Evolutionary conservation across 1,140 invertebrate genomes (phyloP), one percentile per base, ranked within the genome.

Genomic region (Pararge aegeria): DNA sequence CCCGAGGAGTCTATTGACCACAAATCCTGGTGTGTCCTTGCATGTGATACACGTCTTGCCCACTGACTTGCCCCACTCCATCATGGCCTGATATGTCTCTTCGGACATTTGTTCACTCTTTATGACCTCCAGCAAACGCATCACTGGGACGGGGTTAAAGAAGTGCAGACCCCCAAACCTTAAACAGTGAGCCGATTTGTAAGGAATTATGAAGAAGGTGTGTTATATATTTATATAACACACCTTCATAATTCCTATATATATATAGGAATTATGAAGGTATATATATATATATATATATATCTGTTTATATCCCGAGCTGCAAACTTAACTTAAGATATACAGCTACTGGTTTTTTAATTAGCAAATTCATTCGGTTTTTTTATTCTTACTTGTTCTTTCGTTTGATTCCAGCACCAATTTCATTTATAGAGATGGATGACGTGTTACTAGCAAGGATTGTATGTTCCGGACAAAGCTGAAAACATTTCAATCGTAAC

Each of bases 81-180:
- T 92, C 75, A 97, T 90, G 6, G 90, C 77, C 34, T 95, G 81
- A 78, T 94, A 95, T 0, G 96, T 97, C 48, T 93, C 93, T 62
- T 96, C 94, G 3, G 93, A 95, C 10, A 95, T 97, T 52, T 95
- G 92, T 0, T 91, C 87, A 29, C 92, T 94, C 52, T 92, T 90
- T 20, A 96, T 90, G 13, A 96, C 93, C 89, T 98, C 97, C 12
- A 98, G 83, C 0, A 98, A 90, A 81, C 96, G 97, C 97, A 98
- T 98, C 34, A 98, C 92, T 0, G 96, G 96, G 4, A 97, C 97
- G 1, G 97, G 97, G 87, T 97, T 98, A 89, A 98, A 98, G 87
- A 98, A 98, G 90, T 98, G 97, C 7, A 98, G 90, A 5, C 96
- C 73, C 7, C 79, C 73, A 27, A 70, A 80, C 52, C 75, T 78